Evolutionary conservation across 2,113 vertebrate genomes (phyloP), one percentile per base, ranked within the genome.

Genomic region (Halcyon malimbica): DNA sequence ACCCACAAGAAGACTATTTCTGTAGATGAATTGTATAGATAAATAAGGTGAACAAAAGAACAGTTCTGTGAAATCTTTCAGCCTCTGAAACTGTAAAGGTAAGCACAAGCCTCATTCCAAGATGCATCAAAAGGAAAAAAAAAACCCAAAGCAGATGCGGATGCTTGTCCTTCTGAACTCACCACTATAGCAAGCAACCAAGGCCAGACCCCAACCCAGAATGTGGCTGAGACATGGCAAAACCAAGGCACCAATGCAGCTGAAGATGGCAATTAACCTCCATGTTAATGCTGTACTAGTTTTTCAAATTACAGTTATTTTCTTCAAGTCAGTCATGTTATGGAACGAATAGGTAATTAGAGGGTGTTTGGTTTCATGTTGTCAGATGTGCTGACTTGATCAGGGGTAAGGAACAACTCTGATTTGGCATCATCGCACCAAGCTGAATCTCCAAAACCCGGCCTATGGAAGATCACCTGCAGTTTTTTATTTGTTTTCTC

Each of bases 161-260:
- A 16, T 13, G 7, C 20, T 87, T 46, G 24, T 42, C 19, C 75
- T 68, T 17, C 26, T 21, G 39, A 54, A 16, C 20, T 60, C 33
- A 48, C 41, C 18, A 3, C 14, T 60, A 41, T 8, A 48, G 15
- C 71, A 44, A 44, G 16, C 24, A 25, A 48, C 23, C 41, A 31
- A 1, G 25, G 62, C 26, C 63, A 79, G 92, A 51, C 23, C 24
- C 29, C 56, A 83, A 2, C 19, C 6, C 50, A 62, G 24, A 65
- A 31, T 0, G 0, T 8, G 37, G 24, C 50, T 67, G 63, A 67
- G 42, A 67, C 0, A 0, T 2, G 0, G 54, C 29, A 92, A 57
- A 84, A 77, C 14, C 56, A 65, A 64, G 29, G 20, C 44, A 77
- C 39, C 0, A 2, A 16, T 21, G n/a, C n/a, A 62, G 71, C 48